Conservation (phyloP, 2,888 invertebrate species). For the Drosophila lutescens region DNA sequence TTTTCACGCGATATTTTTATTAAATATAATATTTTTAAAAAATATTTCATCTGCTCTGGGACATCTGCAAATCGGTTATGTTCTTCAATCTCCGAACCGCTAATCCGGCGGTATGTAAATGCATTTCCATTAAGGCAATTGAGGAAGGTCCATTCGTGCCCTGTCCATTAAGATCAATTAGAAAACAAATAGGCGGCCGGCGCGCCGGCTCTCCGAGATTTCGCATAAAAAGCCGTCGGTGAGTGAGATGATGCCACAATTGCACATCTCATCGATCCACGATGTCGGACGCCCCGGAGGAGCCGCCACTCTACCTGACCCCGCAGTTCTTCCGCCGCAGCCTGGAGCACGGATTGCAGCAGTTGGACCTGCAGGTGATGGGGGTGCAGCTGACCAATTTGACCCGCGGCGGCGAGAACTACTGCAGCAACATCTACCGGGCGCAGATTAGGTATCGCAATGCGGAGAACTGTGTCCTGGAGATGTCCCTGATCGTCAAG, state of each 20-base stretch:
- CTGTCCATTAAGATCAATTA: slow-evolving; percentile 66
- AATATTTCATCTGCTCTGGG: background rate
- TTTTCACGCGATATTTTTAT: background rate
- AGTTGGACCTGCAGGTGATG: slow-evolving; percentile 68
- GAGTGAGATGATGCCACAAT: slow-evolving; percentile 2
- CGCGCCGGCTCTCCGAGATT: slow-evolving; percentile 36
- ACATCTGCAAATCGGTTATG: slow-evolving; percentile 2
- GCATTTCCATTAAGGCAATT: slow-evolving; percentile 64
- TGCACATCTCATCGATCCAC: slow-evolving; percentile 25
- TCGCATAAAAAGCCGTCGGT: slow-evolving; percentile 54
- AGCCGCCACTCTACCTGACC: slow-evolving; percentile 65
- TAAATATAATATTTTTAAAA: background rate
- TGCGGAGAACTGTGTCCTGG: slow-evolving; percentile 38
- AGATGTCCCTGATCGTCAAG: slow-evolving; percentile 74
- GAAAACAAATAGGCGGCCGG: slow-evolving; percentile 33
- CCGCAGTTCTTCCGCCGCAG: slow-evolving; percentile 73
- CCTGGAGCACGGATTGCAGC: slow-evolving; percentile 79
- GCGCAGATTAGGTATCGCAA: slow-evolving; percentile 69
- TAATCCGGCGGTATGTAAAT: slow-evolving; percentile 52
- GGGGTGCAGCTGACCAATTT: slow-evolving; percentile 67
- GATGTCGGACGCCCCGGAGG: slow-evolving; percentile 56
- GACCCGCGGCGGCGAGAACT: slow-evolving; percentile 82
- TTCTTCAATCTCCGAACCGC: slow-evolving; percentile 55
- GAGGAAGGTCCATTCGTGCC: slow-evolving; percentile 37
- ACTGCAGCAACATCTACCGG: slow-evolving; percentile 82